Percentiles rank a stretch among this genome's conserved stretches.
Conservation (phyloP, 1,140 invertebrate species). For the Drosophila auraria region DNA sequence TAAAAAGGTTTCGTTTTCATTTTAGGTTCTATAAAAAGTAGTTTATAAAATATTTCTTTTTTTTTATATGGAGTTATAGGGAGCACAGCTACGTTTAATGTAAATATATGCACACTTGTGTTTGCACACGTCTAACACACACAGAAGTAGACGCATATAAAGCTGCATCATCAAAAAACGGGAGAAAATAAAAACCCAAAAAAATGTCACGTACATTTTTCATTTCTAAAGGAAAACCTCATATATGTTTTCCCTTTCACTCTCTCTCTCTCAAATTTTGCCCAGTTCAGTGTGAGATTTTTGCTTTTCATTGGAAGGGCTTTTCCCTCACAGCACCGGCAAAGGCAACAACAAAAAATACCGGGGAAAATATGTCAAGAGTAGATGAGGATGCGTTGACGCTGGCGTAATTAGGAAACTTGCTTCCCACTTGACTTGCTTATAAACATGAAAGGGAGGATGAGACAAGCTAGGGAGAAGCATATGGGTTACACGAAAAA, state of each 20-base stretch:
- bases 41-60: conserved; percentile 13
- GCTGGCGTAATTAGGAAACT: conserved; percentile 76
- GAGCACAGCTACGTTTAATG: conserved; percentile 3
- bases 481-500: neutral
- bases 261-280: conserved; percentile 4
- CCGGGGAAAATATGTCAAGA: conserved; percentile 65
- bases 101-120: conserved; percentile 13
- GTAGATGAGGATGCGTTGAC: conserved; percentile 55
- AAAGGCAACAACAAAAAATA: conserved; percentile 23
- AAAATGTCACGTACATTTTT: conserved; percentile 38
- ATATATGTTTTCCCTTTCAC: conserved; percentile 10
- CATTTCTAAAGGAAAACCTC: conserved; percentile 28
- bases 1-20: conserved; percentile 68
- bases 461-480: neutral
- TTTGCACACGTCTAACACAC: conserved; percentile 7
- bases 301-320: conserved; percentile 10
- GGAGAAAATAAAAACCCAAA: conserved; percentile 12
- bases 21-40: conserved; percentile 23
- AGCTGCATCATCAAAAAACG: conserved; percentile 15
- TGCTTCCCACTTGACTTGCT: conserved; percentile 75
- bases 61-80: conserved; percentile 12
- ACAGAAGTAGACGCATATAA: neutral
- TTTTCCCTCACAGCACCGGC: conserved; percentile 10
- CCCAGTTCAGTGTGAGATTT: conserved; percentile 8
- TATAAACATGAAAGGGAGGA: conserved; percentile 19